These are phyloP conservation scores for Conistra vaccinii DNA, from an alignment of 2,888 invertebrate species.

Conservation along the genomic window DNA sequence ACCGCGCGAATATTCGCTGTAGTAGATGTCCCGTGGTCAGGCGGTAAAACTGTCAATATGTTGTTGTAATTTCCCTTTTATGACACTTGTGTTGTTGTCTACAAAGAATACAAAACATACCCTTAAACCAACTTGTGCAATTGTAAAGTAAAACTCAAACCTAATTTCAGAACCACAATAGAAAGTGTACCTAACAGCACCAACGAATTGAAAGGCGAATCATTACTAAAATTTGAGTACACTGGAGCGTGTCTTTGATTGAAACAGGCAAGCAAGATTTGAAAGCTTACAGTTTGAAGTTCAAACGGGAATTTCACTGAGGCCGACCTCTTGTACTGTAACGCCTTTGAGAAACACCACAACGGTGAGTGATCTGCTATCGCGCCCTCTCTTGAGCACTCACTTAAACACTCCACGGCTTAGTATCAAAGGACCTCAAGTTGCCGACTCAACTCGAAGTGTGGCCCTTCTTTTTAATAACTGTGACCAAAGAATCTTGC, in stretches of 20 bases:
- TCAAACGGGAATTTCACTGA: slow-evolving; percentile 68
- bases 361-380: slow-evolving; percentile 76
- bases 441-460: slow-evolving; percentile 70
- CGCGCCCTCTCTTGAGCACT: slow-evolving; percentile 76
- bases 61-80: not conserved
- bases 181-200: slow-evolving; percentile 28
- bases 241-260: slow-evolving; percentile 64
- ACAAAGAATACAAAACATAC: not conserved
- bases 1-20: no score
- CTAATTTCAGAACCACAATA: slow-evolving; percentile 36
- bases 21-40: no score
- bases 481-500: slow-evolving; percentile 60
- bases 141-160: slow-evolving; percentile 7
- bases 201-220: slow-evolving; percentile 44
- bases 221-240: slow-evolving; percentile 50
- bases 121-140: not conserved
- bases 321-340: slow-evolving; percentile 60
- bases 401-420: slow-evolving; percentile 81
- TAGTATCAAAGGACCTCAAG: slow-evolving; percentile 80
- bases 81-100: not conserved
- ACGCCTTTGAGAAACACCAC: slow-evolving; percentile 76
- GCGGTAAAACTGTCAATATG: not conserved
- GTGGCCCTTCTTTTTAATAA: slow-evolving; percentile 67
- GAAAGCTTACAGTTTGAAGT: slow-evolving; percentile 66
- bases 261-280: slow-evolving; percentile 60